Conservation (phyloP, 2,888 invertebrate genomes). For the Ceramica pisi region DNA sequence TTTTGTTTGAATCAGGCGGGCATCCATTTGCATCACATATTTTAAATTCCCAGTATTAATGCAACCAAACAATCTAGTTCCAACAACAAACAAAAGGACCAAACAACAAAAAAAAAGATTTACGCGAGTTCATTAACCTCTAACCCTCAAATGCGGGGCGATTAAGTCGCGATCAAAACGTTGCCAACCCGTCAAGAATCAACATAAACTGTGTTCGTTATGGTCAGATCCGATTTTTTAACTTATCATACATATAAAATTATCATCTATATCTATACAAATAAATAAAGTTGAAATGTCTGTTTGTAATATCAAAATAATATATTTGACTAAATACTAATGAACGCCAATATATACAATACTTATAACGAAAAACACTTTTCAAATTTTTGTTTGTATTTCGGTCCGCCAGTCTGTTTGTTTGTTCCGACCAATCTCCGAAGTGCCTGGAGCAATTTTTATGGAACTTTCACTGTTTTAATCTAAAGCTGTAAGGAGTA, state of each 20-base stretch:
- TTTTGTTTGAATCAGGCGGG: background rate
- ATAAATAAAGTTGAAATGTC: too few species aligned
- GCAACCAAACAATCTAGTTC: constrained; percentile 5
- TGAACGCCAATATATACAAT: too few species aligned
- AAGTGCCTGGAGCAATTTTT: too few species aligned
- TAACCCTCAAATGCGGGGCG: constrained; percentile 60
- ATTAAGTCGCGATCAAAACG: constrained; percentile 66
- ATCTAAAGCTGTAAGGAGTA: too few species aligned
- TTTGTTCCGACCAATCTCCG: too few species aligned
- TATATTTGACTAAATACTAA: too few species aligned
- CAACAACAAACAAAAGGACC: constrained; percentile 28
- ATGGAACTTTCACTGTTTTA: too few species aligned
- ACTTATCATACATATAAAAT: constrained; percentile 55
- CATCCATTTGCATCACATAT: background rate
- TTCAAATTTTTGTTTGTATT: too few species aligned
- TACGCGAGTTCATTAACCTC: constrained; percentile 60
- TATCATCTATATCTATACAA: too few species aligned
- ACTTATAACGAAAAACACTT: too few species aligned
- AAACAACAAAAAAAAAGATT: constrained; percentile 44
- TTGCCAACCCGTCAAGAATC: constrained; percentile 62
- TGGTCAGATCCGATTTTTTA: constrained; percentile 60
- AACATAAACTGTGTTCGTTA: constrained; percentile 64
- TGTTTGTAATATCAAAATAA: too few species aligned
- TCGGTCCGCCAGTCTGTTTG: too few species aligned
- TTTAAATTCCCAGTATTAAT: background rate